Base-by-base conservation (phyloP, 2,797 vertebrate species). In the Pseudomugil gertrudae region DNA sequence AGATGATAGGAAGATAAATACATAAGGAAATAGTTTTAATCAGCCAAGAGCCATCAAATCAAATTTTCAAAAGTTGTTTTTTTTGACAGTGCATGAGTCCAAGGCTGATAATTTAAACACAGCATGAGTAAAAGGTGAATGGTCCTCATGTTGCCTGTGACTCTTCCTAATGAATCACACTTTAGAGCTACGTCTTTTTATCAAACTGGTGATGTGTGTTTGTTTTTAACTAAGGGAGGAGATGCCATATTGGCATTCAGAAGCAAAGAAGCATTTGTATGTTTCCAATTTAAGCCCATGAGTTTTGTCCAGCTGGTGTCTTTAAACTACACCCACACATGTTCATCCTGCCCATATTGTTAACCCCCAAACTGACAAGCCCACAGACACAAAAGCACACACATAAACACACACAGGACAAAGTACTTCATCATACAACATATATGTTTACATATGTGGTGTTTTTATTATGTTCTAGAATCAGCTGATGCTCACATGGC, bases 261-360 rank as follows among this genome's bases (percentile, higher is more conserved):
- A 66, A 65, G 80, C 57, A 66, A 69, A 74, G 43, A 80, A 57
- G n/a, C 52, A 58, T 75, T 80, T 84, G 88, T 68, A 67, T 88
- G 89, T 69, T 89, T 87, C 68, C 72, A 68, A 88, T 92, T 72
- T 74, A 24, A 32, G 53, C 65, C 3, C 15, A 72, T 79, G 79
- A 83, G 80, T 79, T 83, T 84, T 53, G 63, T 59, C 69, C 73
- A 51, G 75, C 65, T 63, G 60, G 38, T 64, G 66, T 74, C 70
- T 83, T 74, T 59, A 82, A 84, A 72, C 64, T 76, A 81, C 78
- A 63, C 87, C 85, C 87, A 89, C 85, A 72, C 68, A 73, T 60
- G 48, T 72, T 79, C 66, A 67, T 79, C 74, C 69, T 75, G 60
- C 73, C 68, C 77, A 81, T 82, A 81, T 61, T 73, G 78, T 81